Evolutionary conservation across 2,888 invertebrate species (phyloP).

Genomic region (Hybos culiciformis): DNA sequence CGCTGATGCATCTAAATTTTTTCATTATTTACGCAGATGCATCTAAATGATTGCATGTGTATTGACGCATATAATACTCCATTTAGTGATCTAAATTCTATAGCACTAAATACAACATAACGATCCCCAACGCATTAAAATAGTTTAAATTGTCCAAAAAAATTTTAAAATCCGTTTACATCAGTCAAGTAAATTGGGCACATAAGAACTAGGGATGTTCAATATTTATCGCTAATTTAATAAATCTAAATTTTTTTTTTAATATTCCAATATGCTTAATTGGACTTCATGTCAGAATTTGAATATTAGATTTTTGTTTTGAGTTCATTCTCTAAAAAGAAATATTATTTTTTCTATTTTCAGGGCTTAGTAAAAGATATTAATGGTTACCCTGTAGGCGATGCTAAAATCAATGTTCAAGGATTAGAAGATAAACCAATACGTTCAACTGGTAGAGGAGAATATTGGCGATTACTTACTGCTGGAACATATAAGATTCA

Average conservation of each 20-base stretch:
- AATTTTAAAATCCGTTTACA: not conserved
- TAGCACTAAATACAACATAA: too few species aligned
- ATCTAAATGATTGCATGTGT: too few species aligned
- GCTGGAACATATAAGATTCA: constrained; percentile 74
- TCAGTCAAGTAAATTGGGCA: not conserved
- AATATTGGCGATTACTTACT: constrained; percentile 85
- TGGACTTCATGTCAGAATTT: too few species aligned
- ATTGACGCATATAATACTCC: too few species aligned
- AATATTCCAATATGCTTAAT: not conserved
- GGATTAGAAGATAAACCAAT: constrained; percentile 68
- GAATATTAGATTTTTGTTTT: too few species aligned
- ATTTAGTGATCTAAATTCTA: too few species aligned
- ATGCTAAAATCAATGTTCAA: constrained; percentile 61
- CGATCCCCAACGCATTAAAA: too few species aligned
- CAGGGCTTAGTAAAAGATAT: constrained; percentile 31
- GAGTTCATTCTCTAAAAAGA: not conserved
- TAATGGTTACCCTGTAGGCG: constrained; percentile 36
- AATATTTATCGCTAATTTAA: not conserved
- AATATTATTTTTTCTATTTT: constrained; percentile 4
- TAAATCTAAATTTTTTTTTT: not conserved
- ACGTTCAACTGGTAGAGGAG: constrained; percentile 64
- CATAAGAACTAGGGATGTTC: not conserved
- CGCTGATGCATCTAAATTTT: too few species aligned
- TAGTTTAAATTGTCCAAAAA: not conserved
- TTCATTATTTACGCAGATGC: too few species aligned